phyloP scores from a whole-genome alignment of 2,888 invertebrate species.

The Alitta virens region DNA sequence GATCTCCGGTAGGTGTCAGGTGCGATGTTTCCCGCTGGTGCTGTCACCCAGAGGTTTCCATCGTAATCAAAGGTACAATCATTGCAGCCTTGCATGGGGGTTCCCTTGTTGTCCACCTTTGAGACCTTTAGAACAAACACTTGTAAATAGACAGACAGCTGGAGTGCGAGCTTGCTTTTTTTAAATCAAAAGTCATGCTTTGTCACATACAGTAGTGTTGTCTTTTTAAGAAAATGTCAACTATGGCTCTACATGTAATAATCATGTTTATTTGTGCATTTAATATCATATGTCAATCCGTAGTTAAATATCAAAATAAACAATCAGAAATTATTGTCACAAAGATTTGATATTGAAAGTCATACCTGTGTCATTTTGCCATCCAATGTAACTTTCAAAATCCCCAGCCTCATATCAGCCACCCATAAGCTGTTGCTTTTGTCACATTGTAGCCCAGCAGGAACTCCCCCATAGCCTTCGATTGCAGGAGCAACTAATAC shows the following conservation, averaged over 20 bases:
- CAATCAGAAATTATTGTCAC: too few species aligned
- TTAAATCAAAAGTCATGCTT: too few species aligned
- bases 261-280: too few species aligned
- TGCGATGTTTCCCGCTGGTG: constrained; percentile 46
- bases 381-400: constrained; percentile 35
- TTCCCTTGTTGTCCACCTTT: not conserved
- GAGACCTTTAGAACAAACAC: too few species aligned
- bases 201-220: too few species aligned
- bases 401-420: constrained; percentile 51
- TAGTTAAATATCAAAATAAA: too few species aligned
- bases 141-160: too few species aligned
- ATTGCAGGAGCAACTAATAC: constrained; percentile 39
- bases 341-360: too few species aligned
- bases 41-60: constrained; percentile 48
- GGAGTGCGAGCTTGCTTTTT: too few species aligned
- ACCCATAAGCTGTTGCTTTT: constrained; percentile 43
- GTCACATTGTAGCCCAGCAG: constrained; percentile 51
- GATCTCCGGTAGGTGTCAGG: constrained; percentile 40
- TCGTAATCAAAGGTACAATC: constrained; percentile 45
- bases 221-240: too few species aligned
- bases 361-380: not conserved
- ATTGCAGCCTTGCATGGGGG: constrained; percentile 37
- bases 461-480: constrained; percentile 43
- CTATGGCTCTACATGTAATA: too few species aligned
- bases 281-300: too few species aligned